Base-by-base conservation (phyloP, 2,888 invertebrate species). In the Mythimna vitellina region DNA sequence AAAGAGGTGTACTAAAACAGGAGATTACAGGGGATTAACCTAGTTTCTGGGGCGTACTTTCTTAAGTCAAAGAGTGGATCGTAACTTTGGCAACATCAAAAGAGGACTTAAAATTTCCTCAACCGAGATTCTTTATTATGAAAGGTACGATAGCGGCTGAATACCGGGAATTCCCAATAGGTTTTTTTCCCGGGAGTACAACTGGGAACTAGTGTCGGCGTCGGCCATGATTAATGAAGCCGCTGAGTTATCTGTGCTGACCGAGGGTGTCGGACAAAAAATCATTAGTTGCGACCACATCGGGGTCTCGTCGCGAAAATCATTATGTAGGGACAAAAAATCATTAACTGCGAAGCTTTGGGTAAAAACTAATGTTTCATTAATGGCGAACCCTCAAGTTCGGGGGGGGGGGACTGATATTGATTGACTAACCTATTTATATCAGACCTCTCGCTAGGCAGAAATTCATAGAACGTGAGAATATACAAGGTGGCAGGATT, bases 291-390 rank as follows among this genome's bases (percentile, higher is more conserved):
- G 57, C 57, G 32, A 51, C 53, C 38, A 22, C 53, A 42, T 56
- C 63, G 56, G 65, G 67, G 69, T 67, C 75, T 70, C 78, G 75
- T 81, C 76, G 79, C 57, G 73, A 87, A 91, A 91, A 89, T 86
- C 86, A 90, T 89, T 87, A 88, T 74, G 82, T 69, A 69, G 63
- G 70, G 72, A 80, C 86, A 86, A 88, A 89, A 89, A 90, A 87
- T 86, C 87, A 87, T 88, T 88, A 90, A 82, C 74, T 68, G 72
- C 65, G 61, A 69, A 73, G 69, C 71, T 70, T 69, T 54, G 54
- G 49, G 79, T 76, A 78, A 82, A 82, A 85, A 84, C 77, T 78
- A 80, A 84, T 83, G 83, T 73, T 81, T 76, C 84, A 81, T 84
- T 84, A 86, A 85, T 84, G 78, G 69, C 70, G 35, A 71, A 64